phyloP scores from a whole-genome alignment of 1,140 invertebrate genomes.

The Mamestra configurata region DNA sequence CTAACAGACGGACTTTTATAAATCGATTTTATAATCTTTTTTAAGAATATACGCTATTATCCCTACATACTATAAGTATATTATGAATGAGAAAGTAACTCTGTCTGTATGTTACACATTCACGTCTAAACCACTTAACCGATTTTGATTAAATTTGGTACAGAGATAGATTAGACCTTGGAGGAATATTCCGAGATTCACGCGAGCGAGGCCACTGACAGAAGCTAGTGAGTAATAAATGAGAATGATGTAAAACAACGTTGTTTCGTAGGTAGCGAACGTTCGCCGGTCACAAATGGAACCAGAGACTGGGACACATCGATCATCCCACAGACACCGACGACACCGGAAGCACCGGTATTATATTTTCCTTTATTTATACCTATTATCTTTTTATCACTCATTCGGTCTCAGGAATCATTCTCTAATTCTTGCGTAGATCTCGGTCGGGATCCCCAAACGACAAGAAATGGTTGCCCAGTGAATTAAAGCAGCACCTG shows the following conservation, averaged over 20 bases:
- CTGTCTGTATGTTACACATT: no score
- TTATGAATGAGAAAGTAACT: no score
- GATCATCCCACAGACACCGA: conserved; percentile 86
- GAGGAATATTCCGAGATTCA: no score
- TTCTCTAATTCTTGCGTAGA: conserved; percentile 68
- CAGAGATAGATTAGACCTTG: no score
- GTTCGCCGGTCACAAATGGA: conserved; percentile 89
- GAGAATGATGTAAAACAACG: neutral
- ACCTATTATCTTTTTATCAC: neutral
- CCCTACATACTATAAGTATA: no score
- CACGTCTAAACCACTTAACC: no score
- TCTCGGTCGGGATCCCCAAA: conserved; percentile 92
- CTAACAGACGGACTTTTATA: no score
- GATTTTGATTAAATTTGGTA: no score
- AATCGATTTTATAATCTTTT: no score
- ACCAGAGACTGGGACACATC: conserved; percentile 82
- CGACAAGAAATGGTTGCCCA: conserved; percentile 91
- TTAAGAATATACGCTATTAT: no score
- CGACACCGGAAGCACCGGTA: conserved; percentile 89
- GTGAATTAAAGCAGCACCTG: conserved; percentile 94
- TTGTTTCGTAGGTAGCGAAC: conserved; percentile 88
- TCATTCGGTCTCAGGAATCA: neutral
- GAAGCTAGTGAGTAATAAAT: neutral
- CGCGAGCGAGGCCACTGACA: no score
- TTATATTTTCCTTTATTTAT: neutral